Evolutionary conservation across 1,140 invertebrate species (phyloP).

Genomic region (Aphidius ervi): DNA sequence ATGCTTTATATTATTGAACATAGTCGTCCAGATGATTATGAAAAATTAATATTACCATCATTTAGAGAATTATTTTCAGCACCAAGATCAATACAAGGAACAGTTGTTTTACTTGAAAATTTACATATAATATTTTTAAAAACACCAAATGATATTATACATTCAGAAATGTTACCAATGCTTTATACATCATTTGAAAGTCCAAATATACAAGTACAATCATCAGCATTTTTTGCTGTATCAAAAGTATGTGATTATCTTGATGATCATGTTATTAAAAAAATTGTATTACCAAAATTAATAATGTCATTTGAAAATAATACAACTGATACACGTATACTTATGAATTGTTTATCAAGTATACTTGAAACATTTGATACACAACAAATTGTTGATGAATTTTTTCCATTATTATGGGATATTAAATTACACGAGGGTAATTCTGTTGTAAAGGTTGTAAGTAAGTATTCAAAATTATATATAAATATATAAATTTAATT

Average conservation of each 20-base stretch:
- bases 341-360: conserved; percentile 72
- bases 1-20: conserved; percentile 85
- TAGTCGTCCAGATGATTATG: conserved; percentile 77
- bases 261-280: conserved; percentile 76
- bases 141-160: conserved; percentile 74
- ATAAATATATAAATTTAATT: conserved; percentile 5
- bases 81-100: conserved; percentile 85
- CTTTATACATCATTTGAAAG: conserved; percentile 87
- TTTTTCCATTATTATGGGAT: conserved; percentile 85
- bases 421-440: conserved; percentile 83
- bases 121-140: conserved; percentile 88
- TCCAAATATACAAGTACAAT: conserved; percentile 85
- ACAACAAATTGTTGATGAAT: conserved; percentile 84
- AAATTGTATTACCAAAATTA: conserved; percentile 81
- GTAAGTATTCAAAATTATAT: conserved; percentile 62
- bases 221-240: conserved; percentile 84
- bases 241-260: conserved; percentile 81
- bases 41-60: conserved; percentile 74
- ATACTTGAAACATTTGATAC: conserved; percentile 82
- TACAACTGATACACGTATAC: conserved; percentile 70
- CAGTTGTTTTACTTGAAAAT: conserved; percentile 87
- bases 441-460: conserved; percentile 72
- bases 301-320: conserved; percentile 86
- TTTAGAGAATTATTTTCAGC: conserved; percentile 62
- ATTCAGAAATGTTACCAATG: conserved; percentile 80